Percentiles rank a stretch among this genome's conserved stretches.
These are phyloP conservation scores for Trypoxylus dichotomus DNA, from an alignment of 1,140 invertebrate species.

Conservation along the genomic window DNA sequence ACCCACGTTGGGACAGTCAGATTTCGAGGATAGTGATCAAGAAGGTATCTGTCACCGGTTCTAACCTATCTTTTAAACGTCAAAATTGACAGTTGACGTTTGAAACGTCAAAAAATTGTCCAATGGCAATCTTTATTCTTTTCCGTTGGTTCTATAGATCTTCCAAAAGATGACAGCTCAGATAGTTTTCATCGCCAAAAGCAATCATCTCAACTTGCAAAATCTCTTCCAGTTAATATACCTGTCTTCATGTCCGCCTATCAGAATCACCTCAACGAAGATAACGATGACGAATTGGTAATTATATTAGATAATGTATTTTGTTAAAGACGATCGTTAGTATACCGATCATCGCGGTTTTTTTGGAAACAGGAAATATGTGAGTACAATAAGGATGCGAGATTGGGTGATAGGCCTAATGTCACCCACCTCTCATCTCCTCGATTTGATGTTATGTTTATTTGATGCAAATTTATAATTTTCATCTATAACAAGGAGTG, in stretches of 20 bases:
- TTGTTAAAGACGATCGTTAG: too few species aligned
- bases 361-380: too few species aligned
- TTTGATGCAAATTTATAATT: too few species aligned
- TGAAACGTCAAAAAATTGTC: background rate
- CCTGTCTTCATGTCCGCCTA: slow-evolving; percentile 55
- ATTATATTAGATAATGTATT: slow-evolving; percentile 30
- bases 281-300: slow-evolving; percentile 56
- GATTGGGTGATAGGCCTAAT: too few species aligned
- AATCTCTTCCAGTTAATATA: slow-evolving; percentile 61
- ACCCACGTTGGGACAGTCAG: slow-evolving; percentile 40
- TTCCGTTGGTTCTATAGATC: background rate
- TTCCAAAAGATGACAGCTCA: background rate
- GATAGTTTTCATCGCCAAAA: background rate
- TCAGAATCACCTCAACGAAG: slow-evolving; percentile 50
- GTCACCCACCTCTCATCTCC: too few species aligned
- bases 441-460: too few species aligned
- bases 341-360: too few species aligned
- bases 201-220: slow-evolving; percentile 49
- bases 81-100: background rate
- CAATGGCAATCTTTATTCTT: background rate
- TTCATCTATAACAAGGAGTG: too few species aligned
- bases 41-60: slow-evolving; percentile 51
- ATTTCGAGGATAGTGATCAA: slow-evolving; percentile 55
- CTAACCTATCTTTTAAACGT: background rate
- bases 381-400: too few species aligned